Conservation (phyloP, 2,113 vertebrate species). For the Amia ocellicauda region DNA sequence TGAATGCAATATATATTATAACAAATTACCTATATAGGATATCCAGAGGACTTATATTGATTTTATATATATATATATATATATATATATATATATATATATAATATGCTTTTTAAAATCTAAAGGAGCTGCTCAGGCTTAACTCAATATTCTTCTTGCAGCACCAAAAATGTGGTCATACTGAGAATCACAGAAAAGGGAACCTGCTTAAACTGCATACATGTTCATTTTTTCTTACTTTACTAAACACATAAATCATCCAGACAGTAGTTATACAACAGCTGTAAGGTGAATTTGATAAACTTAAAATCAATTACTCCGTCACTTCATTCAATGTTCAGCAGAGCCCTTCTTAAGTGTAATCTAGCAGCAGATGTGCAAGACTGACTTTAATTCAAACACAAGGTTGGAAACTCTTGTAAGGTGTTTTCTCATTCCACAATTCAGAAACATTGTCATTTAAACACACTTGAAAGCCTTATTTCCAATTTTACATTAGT, state of each 20-base stretch:
- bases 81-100: no score
- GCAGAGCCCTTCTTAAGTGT: neutral
- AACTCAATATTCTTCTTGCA: no score
- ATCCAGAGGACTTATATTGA: no score
- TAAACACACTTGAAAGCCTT: no score
- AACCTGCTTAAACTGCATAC: neutral
- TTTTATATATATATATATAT: no score
- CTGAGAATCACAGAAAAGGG: no score
- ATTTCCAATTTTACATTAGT: no score
- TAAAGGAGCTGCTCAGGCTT: no score
- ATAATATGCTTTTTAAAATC: no score
- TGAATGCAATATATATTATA: no score
- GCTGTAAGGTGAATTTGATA: neutral
- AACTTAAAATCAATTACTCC: neutral
- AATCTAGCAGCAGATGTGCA: neutral
- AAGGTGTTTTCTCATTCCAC: slow-evolving; percentile 7
- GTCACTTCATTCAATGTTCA: neutral
- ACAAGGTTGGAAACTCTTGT: neutral
- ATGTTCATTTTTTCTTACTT: slow-evolving; percentile 11
- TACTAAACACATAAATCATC: slow-evolving; percentile 16
- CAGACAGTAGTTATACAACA: neutral
- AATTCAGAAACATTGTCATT: neutral
- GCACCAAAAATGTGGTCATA: no score
- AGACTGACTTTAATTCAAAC: slow-evolving; percentile 22
- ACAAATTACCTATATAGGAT: no score